Percentiles rank a stretch among this genome's conserved stretches.
phyloP scores from a whole-genome alignment of 1,140 invertebrate species.

The Aphelenchoides avenae region DNA sequence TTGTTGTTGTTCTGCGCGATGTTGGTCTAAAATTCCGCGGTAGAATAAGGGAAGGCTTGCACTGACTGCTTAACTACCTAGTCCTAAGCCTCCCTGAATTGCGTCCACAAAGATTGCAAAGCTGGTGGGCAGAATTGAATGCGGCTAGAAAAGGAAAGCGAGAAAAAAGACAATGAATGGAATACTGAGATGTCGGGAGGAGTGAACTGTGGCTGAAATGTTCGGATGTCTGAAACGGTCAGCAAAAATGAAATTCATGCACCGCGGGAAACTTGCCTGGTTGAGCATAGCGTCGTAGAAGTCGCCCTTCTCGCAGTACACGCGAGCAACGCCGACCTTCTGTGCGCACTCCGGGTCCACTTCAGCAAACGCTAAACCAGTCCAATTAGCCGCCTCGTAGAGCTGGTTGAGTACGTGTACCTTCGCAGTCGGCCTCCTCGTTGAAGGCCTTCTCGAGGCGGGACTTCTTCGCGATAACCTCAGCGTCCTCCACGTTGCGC shows the following conservation, averaged over 20 bases:
- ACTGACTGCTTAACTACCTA: too few species aligned
- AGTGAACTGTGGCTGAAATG: too few species aligned
- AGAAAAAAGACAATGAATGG: too few species aligned
- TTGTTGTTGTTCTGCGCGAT: constrained; percentile 33
- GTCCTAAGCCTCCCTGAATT: too few species aligned
- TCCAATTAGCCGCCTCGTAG: neutral
- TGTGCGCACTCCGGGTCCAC: constrained; percentile 14
- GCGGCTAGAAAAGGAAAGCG: too few species aligned
- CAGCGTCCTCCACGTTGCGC: constrained; percentile 2
- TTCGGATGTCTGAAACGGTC: too few species aligned
- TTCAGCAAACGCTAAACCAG: constrained; percentile 6
- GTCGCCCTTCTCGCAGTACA: constrained; percentile 33
- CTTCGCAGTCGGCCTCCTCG: neutral
- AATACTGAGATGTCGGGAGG: too few species aligned
- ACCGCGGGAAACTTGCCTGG: constrained; percentile 49
- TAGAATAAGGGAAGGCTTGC: too few species aligned
- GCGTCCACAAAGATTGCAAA: too few species aligned
- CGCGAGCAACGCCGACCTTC: constrained; percentile 4
- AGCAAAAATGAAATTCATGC: constrained; percentile 58
- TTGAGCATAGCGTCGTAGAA: constrained; percentile 65
- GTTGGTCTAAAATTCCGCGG: constrained; percentile 61
- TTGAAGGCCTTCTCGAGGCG: neutral
- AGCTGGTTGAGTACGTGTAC: neutral
- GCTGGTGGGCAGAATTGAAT: too few species aligned
- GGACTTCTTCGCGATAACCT: neutral